Conservation (phyloP, 1,140 invertebrate species). For the Chrysoperla carnea region DNA sequence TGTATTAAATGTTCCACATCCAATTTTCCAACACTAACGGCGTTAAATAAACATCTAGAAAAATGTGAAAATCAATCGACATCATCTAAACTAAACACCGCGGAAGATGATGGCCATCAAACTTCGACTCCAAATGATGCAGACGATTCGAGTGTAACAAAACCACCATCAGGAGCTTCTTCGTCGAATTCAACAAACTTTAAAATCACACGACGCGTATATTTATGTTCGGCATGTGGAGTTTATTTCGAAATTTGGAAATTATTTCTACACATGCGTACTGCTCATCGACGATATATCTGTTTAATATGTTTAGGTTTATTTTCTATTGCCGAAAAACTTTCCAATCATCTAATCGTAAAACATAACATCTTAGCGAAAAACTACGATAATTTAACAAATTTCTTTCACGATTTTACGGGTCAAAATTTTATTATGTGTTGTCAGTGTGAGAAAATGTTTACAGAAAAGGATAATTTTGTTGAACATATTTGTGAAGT, state of each 20-base stretch:
- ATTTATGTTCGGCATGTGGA: constrained; percentile 55
- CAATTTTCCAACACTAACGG: constrained; percentile 34
- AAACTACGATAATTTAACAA: constrained; percentile 38
- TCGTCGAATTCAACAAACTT: constrained; percentile 27
- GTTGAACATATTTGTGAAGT: constrained; percentile 45
- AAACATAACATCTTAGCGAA: constrained; percentile 55
- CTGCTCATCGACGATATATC: constrained; percentile 55
- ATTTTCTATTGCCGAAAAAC: constrained; percentile 56
- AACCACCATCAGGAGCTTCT: constrained; percentile 15
- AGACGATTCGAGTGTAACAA: constrained; percentile 1
- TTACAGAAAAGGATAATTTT: constrained; percentile 51
- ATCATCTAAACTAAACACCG: constrained; percentile 20
- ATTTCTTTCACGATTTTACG: constrained; percentile 40
- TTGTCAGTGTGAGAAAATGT: constrained; percentile 56
- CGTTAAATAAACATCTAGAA: constrained; percentile 39
- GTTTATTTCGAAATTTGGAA: constrained; percentile 72
- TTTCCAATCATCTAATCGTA: constrained; percentile 50
- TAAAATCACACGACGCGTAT: constrained; percentile 52
- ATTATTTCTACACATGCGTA: constrained; percentile 61
- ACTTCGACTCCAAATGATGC: constrained; percentile 4
- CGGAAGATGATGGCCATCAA: constrained; percentile 11
- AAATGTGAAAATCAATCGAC: constrained; percentile 30
- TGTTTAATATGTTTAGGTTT: constrained; percentile 63
- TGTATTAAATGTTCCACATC: constrained; percentile 43
- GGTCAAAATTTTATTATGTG: constrained; percentile 56